These are phyloP conservation scores for Calliscelio sp. DNA, from an alignment of 2,888 invertebrate genomes.

Conservation along the genomic window DNA sequence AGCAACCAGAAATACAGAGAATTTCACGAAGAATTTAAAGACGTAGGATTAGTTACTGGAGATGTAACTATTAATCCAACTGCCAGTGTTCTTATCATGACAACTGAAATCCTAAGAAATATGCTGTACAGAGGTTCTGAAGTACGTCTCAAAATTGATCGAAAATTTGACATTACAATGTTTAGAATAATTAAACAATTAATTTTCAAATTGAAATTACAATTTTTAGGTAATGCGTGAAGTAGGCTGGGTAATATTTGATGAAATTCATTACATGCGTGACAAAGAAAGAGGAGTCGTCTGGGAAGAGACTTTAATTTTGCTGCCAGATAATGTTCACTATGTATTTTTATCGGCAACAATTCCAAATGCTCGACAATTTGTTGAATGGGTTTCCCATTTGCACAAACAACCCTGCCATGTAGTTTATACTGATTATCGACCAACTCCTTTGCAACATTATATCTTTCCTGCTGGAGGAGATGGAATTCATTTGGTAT, in stretches of 20 bases:
- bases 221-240: slow-evolving; percentile 94
- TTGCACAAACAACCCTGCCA: slow-evolving; percentile 99
- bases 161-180: no score
- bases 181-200: no score
- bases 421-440: slow-evolving; percentile 99
- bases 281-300: slow-evolving; percentile 99
- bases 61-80: slow-evolving; percentile 99
- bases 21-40: slow-evolving; percentile 98
- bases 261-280: slow-evolving; percentile 99
- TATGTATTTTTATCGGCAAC: slow-evolving; percentile 99
- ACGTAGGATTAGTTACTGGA: slow-evolving; percentile 99
- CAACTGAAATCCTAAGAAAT: slow-evolving; percentile 99
- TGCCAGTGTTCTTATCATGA: slow-evolving; percentile 99
- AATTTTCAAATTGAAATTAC: no score
- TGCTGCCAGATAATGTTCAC: slow-evolving; percentile 98
- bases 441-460: slow-evolving; percentile 99
- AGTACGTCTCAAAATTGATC: slow-evolving; percentile 82
- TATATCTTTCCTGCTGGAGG: slow-evolving; percentile 99
- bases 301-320: slow-evolving; percentile 99
- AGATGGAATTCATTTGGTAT: slow-evolving; percentile 97
- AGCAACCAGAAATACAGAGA: slow-evolving; percentile 99
- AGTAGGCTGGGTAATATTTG: slow-evolving; percentile 99
- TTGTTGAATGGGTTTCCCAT: slow-evolving; percentile 97
- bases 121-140: slow-evolving; percentile 99
- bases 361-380: slow-evolving; percentile 99